These are phyloP conservation scores for Thalpophila matura DNA, from an alignment of 2,888 invertebrate species.

Conservation along the genomic window DNA sequence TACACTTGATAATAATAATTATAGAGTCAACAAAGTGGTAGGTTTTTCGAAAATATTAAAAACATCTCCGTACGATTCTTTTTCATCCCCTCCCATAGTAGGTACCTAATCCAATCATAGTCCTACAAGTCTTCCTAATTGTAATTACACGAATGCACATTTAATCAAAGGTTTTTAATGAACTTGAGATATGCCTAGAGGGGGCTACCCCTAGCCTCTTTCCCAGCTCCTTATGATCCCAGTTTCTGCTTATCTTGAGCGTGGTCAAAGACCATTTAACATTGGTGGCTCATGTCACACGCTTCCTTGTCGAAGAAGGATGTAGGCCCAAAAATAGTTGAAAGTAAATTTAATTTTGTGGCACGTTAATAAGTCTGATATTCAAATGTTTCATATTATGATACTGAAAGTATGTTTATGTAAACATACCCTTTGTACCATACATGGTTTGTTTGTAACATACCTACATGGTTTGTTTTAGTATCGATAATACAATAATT, in stretches of 20 bases:
- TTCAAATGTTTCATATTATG: neutral
- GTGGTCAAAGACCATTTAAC: constrained; percentile 46
- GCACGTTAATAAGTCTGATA: neutral
- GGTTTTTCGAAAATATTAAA: neutral
- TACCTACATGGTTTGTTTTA: no score
- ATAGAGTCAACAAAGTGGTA: neutral
- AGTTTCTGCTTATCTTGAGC: constrained; percentile 16
- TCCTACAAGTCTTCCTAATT: constrained; percentile 67
- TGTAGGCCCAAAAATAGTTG: neutral
- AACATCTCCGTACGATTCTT: constrained; percentile 5
- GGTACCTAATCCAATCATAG: constrained; percentile 40
- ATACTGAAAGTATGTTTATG: constrained; percentile 1
- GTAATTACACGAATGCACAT: constrained; percentile 79
- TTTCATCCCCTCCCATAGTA: constrained; percentile 11
- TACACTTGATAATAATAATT: no score
- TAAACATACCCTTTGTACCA: constrained; percentile 14
- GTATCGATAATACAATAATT: no score
- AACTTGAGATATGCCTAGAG: constrained; percentile 74
- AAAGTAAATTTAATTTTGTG: constrained; percentile 8
- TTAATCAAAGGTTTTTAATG: constrained; percentile 82
- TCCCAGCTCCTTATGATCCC: constrained; percentile 63
- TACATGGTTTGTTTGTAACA: no score
- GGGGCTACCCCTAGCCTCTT: constrained; percentile 63
- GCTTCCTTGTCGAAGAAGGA: constrained; percentile 1
- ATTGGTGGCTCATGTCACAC: constrained; percentile 62